Conservation (phyloP, 2,113 vertebrate genomes). For the Podiceps cristatus region DNA sequence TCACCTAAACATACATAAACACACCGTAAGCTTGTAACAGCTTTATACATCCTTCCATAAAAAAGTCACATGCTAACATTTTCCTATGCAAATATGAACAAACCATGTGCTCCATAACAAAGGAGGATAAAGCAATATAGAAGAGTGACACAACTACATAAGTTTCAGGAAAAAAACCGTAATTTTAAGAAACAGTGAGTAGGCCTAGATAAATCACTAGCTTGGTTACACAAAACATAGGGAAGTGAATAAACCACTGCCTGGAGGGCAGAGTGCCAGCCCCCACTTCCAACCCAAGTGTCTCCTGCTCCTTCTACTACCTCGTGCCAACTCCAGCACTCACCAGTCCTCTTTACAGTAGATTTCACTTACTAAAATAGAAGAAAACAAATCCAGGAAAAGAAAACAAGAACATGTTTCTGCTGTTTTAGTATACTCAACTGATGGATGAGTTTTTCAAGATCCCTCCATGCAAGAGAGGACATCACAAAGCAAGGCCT, state of each 20-base stretch:
- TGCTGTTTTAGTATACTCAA: background rate
- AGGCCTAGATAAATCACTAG: background rate
- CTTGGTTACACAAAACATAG: background rate
- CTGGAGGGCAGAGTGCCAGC: background rate
- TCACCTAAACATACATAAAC: background rate
- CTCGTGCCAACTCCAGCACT: background rate
- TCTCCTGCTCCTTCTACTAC: background rate
- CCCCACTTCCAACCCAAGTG: background rate
- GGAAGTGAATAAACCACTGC: background rate
- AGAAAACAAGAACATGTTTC: background rate
- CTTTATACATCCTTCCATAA: background rate
- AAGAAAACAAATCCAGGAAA: background rate
- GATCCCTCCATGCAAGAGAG: background rate
- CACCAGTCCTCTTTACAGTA: background rate
- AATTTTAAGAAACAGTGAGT: background rate
- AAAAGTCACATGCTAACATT: background rate
- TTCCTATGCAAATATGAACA: background rate
- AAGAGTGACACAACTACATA: background rate
- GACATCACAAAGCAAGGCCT: background rate
- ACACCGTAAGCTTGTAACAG: background rate
- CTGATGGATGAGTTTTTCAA: too few relatives aligned
- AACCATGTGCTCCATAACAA: background rate
- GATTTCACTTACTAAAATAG: background rate
- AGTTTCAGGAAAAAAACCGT: background rate
- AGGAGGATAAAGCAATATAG: background rate